A percentile compares a stretch with the other conserved stretches of the same genome.
Conservation (phyloP, 1,140 invertebrate species). For the Papilio machaon region DNA sequence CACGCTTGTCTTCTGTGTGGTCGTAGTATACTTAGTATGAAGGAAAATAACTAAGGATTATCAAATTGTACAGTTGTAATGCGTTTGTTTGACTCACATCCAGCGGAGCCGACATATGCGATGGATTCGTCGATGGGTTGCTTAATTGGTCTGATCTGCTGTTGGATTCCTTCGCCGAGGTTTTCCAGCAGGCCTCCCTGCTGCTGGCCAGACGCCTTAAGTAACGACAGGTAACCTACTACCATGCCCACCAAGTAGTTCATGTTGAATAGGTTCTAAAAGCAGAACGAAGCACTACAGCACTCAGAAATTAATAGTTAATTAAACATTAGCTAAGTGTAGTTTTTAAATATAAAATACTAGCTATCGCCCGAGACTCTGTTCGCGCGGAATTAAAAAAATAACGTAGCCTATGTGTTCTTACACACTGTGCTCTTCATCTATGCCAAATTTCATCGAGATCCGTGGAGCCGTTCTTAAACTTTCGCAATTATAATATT, state of each 20-base stretch:
- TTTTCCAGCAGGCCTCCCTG: constrained; percentile 35
- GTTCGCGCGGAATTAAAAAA: too few species aligned
- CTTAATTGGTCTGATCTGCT: constrained; percentile 58
- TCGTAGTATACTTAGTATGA: too few species aligned
- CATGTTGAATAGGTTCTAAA: constrained; percentile 34
- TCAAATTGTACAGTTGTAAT: not conserved
- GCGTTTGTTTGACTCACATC: constrained; percentile 54
- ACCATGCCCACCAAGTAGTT: constrained; percentile 35
- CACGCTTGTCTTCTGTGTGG: too few species aligned
- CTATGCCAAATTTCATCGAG: too few species aligned
- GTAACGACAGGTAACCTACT: constrained; percentile 36
- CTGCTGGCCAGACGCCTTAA: constrained; percentile 22
- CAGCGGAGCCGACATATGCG: constrained; percentile 55
- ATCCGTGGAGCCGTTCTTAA: too few species aligned
- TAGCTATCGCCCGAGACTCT: too few species aligned
- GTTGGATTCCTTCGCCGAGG: constrained; percentile 51
- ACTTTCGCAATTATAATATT: too few species aligned
- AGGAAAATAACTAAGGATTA: too few species aligned
- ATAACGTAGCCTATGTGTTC: too few species aligned
- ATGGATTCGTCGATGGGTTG: constrained; percentile 63
- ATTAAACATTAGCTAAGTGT: not conserved
- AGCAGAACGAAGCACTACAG: not conserved
- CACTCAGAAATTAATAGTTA: too few species aligned
- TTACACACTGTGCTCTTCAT: too few species aligned
- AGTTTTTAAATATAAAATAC: not conserved